Conservation (phyloP, 2,113 vertebrate species). For the Platysternon megacephalum region DNA sequence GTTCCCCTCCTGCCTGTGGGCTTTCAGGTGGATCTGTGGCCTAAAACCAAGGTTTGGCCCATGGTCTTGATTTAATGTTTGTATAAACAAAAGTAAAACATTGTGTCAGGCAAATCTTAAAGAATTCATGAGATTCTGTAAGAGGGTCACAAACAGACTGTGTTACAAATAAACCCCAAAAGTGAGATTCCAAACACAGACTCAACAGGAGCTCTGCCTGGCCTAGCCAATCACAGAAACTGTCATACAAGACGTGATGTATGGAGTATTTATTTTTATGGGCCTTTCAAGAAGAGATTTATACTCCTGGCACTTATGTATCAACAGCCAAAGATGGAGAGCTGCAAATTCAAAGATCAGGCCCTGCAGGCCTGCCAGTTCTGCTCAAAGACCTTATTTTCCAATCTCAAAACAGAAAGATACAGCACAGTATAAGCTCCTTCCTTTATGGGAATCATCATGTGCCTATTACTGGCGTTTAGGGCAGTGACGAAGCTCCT, state of each 20-base stretch:
- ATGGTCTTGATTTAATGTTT: not conserved
- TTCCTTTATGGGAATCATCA: not conserved
- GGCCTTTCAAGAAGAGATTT: not conserved
- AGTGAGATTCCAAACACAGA: not conserved
- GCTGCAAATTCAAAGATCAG: not conserved
- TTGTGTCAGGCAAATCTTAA: not conserved
- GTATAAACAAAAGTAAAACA: not conserved
- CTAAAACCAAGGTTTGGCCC: not conserved
- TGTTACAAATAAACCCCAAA: not conserved
- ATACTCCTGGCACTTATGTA: not conserved
- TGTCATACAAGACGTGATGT: not conserved
- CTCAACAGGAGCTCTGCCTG: not conserved
- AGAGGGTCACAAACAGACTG: not conserved
- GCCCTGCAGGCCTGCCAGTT: no score
- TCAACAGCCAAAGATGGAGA: not conserved
- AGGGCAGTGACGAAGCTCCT: no score
- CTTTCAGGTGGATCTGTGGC: not conserved
- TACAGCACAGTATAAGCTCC: not conserved
- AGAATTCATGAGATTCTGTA: not conserved
- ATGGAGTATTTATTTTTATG: not conserved
- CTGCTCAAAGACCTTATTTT: not conserved
- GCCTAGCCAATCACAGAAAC: not conserved
- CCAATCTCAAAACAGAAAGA: no score
- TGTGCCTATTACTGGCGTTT: no score
- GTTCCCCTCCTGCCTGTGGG: not conserved